These are phyloP conservation scores for Macropis europaea DNA, from an alignment of 2,888 invertebrate genomes.

Conservation along the genomic window DNA sequence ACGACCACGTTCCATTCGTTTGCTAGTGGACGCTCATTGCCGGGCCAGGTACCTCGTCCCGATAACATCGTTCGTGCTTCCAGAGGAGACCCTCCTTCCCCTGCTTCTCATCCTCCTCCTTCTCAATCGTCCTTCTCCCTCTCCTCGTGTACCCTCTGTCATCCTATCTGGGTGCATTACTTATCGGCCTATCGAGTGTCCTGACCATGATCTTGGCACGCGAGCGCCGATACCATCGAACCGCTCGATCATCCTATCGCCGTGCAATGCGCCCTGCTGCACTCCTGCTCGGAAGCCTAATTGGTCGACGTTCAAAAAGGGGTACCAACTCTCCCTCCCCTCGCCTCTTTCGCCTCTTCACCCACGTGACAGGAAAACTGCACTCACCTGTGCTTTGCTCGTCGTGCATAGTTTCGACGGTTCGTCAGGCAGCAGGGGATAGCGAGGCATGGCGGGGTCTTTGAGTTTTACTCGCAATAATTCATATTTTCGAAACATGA, in stretches of 20 bases:
- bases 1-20: slow-evolving; percentile 53
- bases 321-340: slow-evolving; percentile 1
- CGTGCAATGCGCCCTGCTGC: slow-evolving; percentile 64
- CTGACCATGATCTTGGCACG: slow-evolving; percentile 73
- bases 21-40: slow-evolving; percentile 52
- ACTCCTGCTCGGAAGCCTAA: slow-evolving; percentile 61
- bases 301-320: slow-evolving; percentile 50
- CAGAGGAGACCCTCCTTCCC: slow-evolving; percentile 29
- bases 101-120: slow-evolving; percentile 7
- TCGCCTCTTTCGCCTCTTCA: too few species aligned
- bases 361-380: neutral
- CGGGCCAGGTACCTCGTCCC: slow-evolving; percentile 40
- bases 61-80: slow-evolving; percentile 56
- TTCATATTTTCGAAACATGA: too few species aligned
- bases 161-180: slow-evolving; percentile 72
- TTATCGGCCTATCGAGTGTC: slow-evolving; percentile 73
- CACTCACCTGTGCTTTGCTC: too few species aligned
- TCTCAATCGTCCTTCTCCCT: slow-evolving; percentile 29
- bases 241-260: slow-evolving; percentile 76
- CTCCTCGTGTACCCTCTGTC: slow-evolving; percentile 62
- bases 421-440: too few species aligned
- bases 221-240: slow-evolving; percentile 72
- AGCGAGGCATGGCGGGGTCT: too few species aligned
- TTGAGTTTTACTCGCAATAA: too few species aligned
- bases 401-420: too few species aligned